These are phyloP conservation scores for Rhyacophila brunnea DNA, from an alignment of 1,140 invertebrate species.

Conservation along the genomic window DNA sequence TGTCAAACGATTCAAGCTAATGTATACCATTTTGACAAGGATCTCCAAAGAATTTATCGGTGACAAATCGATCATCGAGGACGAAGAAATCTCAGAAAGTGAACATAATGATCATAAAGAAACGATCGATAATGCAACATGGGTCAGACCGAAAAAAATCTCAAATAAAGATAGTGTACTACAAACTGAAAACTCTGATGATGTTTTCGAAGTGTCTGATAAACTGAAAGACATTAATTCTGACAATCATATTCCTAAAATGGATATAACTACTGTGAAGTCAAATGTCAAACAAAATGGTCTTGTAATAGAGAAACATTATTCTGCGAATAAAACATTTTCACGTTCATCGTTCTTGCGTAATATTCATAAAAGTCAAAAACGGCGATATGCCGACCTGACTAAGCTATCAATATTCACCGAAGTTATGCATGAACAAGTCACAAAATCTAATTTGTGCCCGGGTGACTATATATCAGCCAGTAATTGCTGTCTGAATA, in stretches of 20 bases:
- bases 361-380: constrained; percentile 8
- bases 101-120: constrained; percentile 4
- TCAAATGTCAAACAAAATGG: not conserved
- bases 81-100: constrained; percentile 38
- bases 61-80: constrained; percentile 39
- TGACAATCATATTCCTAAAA: not conserved
- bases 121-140: constrained; percentile 1
- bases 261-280: not conserved
- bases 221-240: not conserved
- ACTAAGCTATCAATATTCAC: too few species aligned
- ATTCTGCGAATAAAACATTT: constrained; percentile 9
- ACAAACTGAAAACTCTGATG: too few species aligned
- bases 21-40: constrained; percentile 45
- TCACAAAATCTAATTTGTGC: too few species aligned
- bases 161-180: not conserved
- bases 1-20: constrained; percentile 46
- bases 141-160: not conserved
- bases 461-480: not conserved
- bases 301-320: not conserved
- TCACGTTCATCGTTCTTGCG: constrained; percentile 17
- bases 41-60: constrained; percentile 40
- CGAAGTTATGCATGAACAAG: too few species aligned
- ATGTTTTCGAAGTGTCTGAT: not conserved
- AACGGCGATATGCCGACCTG: not conserved
- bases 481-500: constrained; percentile 4